Evolutionary conservation across 2,113 vertebrate genomes (phyloP), one percentile per base, ranked within the genome.

Genomic region (Spheniscus mendiculus): DNA sequence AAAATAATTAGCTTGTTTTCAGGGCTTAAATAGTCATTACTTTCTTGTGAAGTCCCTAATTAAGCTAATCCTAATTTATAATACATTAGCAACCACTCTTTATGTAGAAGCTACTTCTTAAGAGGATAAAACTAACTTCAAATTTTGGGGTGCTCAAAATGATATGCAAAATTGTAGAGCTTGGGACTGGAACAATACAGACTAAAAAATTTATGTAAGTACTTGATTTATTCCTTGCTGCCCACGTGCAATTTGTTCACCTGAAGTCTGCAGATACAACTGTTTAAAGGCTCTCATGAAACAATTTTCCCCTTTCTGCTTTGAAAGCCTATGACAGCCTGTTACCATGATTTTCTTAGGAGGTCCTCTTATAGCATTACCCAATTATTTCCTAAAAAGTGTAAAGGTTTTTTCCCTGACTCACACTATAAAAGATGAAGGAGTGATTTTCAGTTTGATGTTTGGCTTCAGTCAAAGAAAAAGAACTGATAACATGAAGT

Each of bases 1-100:
- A 91, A 96, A 97, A 87, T 90, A 97, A 98, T 97, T 90, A 95
- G 87, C 94, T 98, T 97, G 94, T 97, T 98, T 97, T 96, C 92
- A 97, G 93, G 94, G 93, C 88, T 97, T 97, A 96, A 97, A 93
- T 84, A 92, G 85, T 95, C 90, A 95, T 97, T 97, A 91, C 94
- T 96, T 96, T 86, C 80, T 93, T 96, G 89, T 93, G 87, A 96
- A 98, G 95, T 86, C 94, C 89, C 95, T 97, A 97, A 98, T 98
- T 97, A 97, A 97, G 81, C 80, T 96, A 96, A 97, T 96, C 95
- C 89, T 45, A 90, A 87, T 97, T 96, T 89, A 88, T 97, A 97
- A 97, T 86, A 93, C 61, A 95, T 91, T 97, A 94, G 95, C 93
- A 95, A 83, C 90, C 89, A 83, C 88, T 94, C 62, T 96, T 96